phyloP scores from a whole-genome alignment of 2,888 invertebrate species.

The Beris chalybata region DNA sequence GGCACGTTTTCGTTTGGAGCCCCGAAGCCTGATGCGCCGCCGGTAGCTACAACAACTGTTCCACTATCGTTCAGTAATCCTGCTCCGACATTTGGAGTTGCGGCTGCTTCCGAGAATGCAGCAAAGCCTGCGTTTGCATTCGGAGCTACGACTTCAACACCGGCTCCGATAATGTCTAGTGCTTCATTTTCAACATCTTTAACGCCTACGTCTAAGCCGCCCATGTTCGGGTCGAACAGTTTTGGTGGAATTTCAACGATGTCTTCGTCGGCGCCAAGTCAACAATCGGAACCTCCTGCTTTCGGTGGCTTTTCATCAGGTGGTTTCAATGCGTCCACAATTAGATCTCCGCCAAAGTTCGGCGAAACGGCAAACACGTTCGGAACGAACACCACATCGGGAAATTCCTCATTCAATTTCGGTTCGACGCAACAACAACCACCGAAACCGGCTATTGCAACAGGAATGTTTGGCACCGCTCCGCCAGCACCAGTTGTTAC shows the following conservation, averaged over 20 bases:
- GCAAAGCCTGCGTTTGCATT: conserved; percentile 21
- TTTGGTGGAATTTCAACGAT: not conserved
- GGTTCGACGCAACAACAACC: not conserved
- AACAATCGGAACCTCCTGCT: not conserved
- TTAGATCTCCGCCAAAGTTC: conserved; percentile 5
- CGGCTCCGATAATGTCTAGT: conserved; percentile 11
- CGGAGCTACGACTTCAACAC: conserved; percentile 12
- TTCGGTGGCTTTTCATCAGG: conserved; percentile 8
- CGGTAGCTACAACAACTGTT: not conserved
- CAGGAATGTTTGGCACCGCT: conserved; percentile 6
- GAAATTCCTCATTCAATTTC: not conserved
- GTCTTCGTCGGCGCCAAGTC: conserved; percentile 3
- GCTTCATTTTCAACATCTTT: not conserved
- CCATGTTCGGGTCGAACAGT: conserved; percentile 5
- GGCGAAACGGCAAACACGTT: conserved; percentile 10
- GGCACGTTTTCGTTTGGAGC: conserved; percentile 14
- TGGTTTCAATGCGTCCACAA: not conserved
- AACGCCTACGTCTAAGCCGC: conserved; percentile 11
- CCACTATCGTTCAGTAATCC: not conserved
- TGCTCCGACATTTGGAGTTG: not conserved
- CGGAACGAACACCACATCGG: not conserved
- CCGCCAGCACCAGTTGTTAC: not conserved
- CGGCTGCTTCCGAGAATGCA: not conserved
- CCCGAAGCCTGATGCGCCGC: not conserved
- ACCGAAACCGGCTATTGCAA: not conserved